phyloP scores from a whole-genome alignment of 2,113 vertebrate species.

The Pelecanus crispus region DNA sequence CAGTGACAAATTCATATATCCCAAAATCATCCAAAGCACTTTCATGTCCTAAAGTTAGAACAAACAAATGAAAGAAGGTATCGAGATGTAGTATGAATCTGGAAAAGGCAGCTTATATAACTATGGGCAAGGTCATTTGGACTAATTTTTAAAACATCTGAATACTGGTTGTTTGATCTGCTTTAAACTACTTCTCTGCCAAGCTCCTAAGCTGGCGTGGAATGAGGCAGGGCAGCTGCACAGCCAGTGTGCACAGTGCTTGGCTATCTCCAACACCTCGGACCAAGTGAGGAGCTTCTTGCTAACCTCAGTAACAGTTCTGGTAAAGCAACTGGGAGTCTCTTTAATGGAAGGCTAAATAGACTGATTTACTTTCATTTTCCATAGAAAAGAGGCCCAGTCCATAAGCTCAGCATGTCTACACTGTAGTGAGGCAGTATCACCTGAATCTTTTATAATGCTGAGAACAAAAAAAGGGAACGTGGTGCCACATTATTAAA shows the following conservation, averaged over 20 bases:
- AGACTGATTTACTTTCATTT: background rate
- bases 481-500: background rate
- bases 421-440: background rate
- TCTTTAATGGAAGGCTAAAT: background rate
- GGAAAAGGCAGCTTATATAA: background rate
- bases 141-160: background rate
- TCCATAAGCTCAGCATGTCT: background rate
- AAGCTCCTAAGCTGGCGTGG: background rate
- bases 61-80: background rate
- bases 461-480: background rate
- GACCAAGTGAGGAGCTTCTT: background rate
- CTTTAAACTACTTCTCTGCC: background rate
- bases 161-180: background rate
- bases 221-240: background rate
- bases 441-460: background rate
- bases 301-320: background rate
- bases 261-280: background rate
- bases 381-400: background rate
- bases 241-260: background rate
- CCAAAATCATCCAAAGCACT: conserved; percentile 93
- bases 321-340: background rate
- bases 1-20: conserved; percentile 93
- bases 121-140: background rate
- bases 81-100: background rate
- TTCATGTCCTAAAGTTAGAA: conserved; percentile 83